Percentiles rank a stretch among this genome's conserved stretches.
Evolutionary conservation across 2,113 vertebrate genomes (phyloP).

Genomic region (Odocoileus virginianus): DNA sequence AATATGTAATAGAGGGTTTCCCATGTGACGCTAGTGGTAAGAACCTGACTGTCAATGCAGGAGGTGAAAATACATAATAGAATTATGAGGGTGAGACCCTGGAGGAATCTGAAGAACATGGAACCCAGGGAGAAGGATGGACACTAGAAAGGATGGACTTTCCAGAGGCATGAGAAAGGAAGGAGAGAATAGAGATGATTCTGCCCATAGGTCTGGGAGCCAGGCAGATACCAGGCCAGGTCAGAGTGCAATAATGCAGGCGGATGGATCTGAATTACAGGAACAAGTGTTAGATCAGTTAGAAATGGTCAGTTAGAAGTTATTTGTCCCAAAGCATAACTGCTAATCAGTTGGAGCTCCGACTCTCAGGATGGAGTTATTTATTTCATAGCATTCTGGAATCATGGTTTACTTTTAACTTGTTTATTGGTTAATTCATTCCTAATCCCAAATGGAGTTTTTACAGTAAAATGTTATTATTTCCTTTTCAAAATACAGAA

Average conservation of each 20-base stretch:
- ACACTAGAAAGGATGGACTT: accelerated
- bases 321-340: accelerated
- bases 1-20: background rate
- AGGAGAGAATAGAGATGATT: background rate
- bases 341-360: background rate
- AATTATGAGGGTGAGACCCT: background rate
- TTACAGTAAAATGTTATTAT: background rate
- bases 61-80: background rate
- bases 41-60: background rate
- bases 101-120: background rate
- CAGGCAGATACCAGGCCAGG: too few relatives aligned
- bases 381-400: background rate
- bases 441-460: background rate
- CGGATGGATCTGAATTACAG: background rate
- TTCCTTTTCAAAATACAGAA: background rate
- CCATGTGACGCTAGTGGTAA: background rate
- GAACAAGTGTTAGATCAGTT: background rate
- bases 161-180: background rate
- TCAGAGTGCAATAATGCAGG: background rate
- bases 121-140: background rate
- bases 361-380: background rate
- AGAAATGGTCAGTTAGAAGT: background rate
- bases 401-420: background rate
- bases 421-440: background rate
- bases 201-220: background rate